Evolutionary conservation across 2,797 vertebrate genomes (phyloP), one percentile per base, ranked within the genome.

Genomic region (Balearica regulorum): DNA sequence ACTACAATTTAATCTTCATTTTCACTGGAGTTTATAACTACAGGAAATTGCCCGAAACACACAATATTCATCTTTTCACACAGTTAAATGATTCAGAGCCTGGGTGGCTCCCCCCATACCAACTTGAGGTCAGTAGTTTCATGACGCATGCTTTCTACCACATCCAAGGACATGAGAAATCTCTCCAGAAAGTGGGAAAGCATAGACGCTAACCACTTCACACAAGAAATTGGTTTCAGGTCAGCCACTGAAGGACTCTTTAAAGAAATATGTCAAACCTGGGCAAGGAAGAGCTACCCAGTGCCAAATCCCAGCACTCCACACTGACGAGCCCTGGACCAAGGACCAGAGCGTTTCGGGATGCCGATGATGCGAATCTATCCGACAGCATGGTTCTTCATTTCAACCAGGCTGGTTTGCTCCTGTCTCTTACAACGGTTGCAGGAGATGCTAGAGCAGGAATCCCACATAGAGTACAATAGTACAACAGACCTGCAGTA

Each of bases 401-500:
- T 46, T 37, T 79, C 53, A 81, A 6, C 55, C 44, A 48, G 60
- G 31, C 60, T 93, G 55, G 35, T 72, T 82, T 93, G 80, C 79
- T 95, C 19, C 78, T 58, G 12, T 31, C 33, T 84, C 39, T 48
- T 22, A 4, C 12, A 64, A 78, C 0, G 14, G 64, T 62, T 49
- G 28, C 82, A 69, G 78, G 10, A 58, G 87, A 83, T 69, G 79
- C 60, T 55, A 82, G 64, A 88, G 69, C 60, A 92, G 90, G 82
- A 88, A 77, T 94, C 70, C 73, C 93, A 83, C 53, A 51, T 1
- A 35, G 84, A 94, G 48, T 70, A 90, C 78, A 68, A 21, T 19
- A 81, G 61, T 44, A 92, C 93, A 96, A 90, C 78, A 89, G 71
- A 81, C 51, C 77, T 69, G 89, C 84, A 79, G 89, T 68, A 12